phyloP scores from a whole-genome alignment of 1,140 invertebrate genomes.

The Saccostrea cuccullata region DNA sequence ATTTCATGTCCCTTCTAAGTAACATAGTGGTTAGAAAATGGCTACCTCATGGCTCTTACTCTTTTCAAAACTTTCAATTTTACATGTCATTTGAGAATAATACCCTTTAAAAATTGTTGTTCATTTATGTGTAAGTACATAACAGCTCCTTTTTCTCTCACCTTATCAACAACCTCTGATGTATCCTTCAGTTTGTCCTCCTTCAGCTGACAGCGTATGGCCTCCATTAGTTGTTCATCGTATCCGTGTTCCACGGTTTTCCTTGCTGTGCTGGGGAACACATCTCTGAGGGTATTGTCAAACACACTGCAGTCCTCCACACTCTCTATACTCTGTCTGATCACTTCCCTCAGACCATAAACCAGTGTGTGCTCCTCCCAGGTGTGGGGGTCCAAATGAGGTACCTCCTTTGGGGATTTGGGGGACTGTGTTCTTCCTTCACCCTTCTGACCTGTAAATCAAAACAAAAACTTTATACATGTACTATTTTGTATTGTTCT shows the following conservation, averaged over 20 bases:
- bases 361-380: constrained; percentile 72
- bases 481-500: no score
- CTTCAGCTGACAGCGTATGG: constrained; percentile 72
- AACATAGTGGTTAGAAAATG: no score
- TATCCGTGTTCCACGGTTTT: constrained; percentile 47
- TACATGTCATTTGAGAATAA: no score
- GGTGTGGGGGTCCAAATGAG: background rate
- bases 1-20: no score
- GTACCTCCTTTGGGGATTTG: background rate
- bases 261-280: constrained; percentile 69
- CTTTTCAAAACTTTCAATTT: no score
- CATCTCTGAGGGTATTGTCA: constrained; percentile 65
- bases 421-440: background rate
- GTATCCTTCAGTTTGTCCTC: constrained; percentile 70
- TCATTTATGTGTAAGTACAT: no score
- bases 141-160: constrained; percentile 43
- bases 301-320: constrained; percentile 64
- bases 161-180: constrained; percentile 70
- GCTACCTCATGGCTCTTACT: no score
- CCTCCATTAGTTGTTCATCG: constrained; percentile 64
- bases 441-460: background rate
- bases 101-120: no score
- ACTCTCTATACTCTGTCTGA: constrained; percentile 62
- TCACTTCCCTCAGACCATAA: constrained; percentile 64
- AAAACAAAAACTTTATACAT: background rate